Conservation (phyloP, 2,113 vertebrate species). For the Peucedramus taeniatus region DNA sequence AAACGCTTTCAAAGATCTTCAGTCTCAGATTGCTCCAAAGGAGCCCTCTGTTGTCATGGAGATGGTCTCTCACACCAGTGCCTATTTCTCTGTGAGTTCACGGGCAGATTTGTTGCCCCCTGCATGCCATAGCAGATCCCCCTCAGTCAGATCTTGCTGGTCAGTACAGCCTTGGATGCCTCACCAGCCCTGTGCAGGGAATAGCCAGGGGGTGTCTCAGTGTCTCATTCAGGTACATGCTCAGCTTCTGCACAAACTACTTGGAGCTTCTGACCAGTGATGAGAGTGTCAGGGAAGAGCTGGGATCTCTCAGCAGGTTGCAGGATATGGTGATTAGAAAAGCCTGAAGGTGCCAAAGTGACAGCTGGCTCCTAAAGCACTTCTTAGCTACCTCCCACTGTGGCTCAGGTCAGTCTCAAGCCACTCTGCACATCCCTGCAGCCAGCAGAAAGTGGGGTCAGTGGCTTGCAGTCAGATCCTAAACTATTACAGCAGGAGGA, state of each 20-base stretch:
- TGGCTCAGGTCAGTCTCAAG: background rate
- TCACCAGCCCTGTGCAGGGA: background rate
- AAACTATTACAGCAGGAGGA: background rate
- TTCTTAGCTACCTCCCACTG: background rate
- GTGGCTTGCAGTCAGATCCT: background rate
- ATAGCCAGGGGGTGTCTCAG: background rate
- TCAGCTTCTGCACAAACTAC: background rate
- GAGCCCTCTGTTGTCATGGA: background rate
- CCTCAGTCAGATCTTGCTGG: rapidly evolving
- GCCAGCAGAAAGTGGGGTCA: background rate
- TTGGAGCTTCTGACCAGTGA: background rate
- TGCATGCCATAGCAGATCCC: background rate
- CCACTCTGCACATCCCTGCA: background rate
- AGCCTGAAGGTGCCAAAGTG: background rate
- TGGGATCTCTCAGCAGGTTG: background rate
- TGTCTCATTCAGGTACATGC: rapidly evolving
- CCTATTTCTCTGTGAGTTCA: conserved; percentile 61
- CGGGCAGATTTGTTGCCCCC: background rate
- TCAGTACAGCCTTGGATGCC: background rate
- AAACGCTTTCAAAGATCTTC: rapidly evolving
- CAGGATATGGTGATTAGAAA: background rate
- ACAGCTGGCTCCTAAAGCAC: background rate
- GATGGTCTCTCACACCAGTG: conserved; percentile 18
- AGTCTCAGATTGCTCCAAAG: rapidly evolving
- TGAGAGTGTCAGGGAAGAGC: background rate